These are phyloP conservation scores for Chalcosyrphus nemorum DNA, from an alignment of 2,888 invertebrate genomes.

Conservation along the genomic window DNA sequence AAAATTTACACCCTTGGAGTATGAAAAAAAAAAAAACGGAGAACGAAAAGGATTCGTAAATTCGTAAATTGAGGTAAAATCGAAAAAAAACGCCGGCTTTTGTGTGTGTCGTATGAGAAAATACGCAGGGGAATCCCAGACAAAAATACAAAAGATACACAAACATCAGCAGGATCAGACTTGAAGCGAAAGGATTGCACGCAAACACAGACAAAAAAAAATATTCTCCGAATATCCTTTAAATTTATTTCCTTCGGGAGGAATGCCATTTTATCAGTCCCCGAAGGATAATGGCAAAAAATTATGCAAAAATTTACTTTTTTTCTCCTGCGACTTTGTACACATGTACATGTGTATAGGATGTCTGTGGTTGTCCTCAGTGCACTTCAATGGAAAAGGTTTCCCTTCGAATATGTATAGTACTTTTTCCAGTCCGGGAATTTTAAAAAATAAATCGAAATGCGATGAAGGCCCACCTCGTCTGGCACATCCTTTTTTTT, in stretches of 20 bases:
- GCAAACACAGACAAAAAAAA: neutral
- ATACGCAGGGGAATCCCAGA: conserved; percentile 25
- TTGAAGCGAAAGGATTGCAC: conserved; percentile 41
- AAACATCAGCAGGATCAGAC: conserved; percentile 16
- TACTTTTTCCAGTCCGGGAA: neutral
- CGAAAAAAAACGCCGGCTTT: conserved; percentile 28
- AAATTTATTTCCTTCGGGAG: conserved; percentile 56
- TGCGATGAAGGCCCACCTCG: conserved; percentile 12
- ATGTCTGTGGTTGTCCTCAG: neutral
- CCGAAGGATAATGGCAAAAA: conserved; percentile 51
- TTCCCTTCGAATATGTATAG: neutral
- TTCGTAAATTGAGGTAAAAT: conserved; percentile 67
- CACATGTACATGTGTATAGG: neutral
- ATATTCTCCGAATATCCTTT: conserved; percentile 19
- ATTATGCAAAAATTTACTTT: conserved; percentile 65
- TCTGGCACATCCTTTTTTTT: conserved; percentile 10
- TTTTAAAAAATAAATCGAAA: conserved; percentile 28
- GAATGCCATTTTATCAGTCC: conserved; percentile 55
- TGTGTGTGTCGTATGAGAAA: conserved; percentile 1
- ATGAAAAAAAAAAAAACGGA: conserved; percentile 18
- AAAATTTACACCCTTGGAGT: conserved; percentile 56
- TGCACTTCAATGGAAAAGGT: conserved; percentile 4
- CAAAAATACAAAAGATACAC: neutral
- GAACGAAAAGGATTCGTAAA: conserved; percentile 42
- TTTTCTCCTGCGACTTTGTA: conserved; percentile 17